Evolutionary conservation across 2,113 vertebrate species (phyloP).

Genomic region (Haliaeetus leucogaster): DNA sequence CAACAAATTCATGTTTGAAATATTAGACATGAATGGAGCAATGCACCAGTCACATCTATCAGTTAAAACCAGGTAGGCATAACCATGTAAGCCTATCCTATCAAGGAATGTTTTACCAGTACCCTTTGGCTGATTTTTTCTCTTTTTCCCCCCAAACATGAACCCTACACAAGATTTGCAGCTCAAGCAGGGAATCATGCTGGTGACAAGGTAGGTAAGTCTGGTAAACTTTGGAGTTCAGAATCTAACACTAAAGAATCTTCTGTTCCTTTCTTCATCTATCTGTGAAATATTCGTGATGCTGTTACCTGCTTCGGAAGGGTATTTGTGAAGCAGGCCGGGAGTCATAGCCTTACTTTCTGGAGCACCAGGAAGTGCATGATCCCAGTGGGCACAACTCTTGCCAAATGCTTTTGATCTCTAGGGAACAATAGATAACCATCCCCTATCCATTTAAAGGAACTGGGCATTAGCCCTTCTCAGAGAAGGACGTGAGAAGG

Average conservation of each 20-base stretch:
- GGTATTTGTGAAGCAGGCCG: neutral
- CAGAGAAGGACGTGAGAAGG: neutral
- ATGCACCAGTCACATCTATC: neutral
- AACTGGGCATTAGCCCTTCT: neutral
- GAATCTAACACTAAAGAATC: neutral
- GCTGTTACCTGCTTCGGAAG: neutral
- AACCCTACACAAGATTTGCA: neutral
- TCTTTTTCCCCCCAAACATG: too few relatives aligned
- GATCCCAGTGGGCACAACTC: neutral
- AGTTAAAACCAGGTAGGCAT: neutral
- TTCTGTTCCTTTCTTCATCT: neutral
- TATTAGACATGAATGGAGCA: neutral
- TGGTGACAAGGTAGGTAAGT: neutral
- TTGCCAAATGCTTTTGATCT: neutral
- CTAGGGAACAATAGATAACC: neutral
- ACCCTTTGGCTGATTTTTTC: neutral
- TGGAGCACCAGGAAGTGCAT: neutral
- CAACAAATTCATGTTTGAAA: neutral
- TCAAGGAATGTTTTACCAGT: neutral
- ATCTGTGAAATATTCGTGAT: neutral
- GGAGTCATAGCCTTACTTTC: neutral
- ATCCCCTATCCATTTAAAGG: neutral
- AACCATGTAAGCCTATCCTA: neutral
- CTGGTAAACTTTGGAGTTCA: neutral
- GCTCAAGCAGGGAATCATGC: neutral